Percentiles rank a stretch among this genome's conserved stretches.
Evolutionary conservation across 2,797 vertebrate species (phyloP).

Genomic region (Trachops cirrhosus): DNA sequence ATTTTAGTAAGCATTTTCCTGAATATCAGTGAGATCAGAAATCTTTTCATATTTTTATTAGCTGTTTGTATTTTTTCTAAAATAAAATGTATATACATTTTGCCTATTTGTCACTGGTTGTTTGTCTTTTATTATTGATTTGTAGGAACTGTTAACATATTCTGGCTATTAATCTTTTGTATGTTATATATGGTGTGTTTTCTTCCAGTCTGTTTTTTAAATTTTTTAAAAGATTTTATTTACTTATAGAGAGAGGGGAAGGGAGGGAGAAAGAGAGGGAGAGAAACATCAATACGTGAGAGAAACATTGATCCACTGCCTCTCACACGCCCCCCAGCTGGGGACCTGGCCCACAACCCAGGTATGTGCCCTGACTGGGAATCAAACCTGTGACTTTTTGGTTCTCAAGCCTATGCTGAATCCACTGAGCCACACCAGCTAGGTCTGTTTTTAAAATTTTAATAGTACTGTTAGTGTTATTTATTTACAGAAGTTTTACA

Average conservation of each 20-base stretch:
- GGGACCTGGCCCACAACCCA: too few relatives aligned
- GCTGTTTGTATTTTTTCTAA: background rate
- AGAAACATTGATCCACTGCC: too few relatives aligned
- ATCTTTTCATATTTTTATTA: background rate
- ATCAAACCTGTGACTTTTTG: too few relatives aligned
- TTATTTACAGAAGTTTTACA: background rate
- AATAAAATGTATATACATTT: background rate
- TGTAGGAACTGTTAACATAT: background rate
- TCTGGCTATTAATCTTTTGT: background rate
- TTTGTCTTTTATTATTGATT: background rate
- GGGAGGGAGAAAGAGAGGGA: too few relatives aligned
- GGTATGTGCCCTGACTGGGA: too few relatives aligned
- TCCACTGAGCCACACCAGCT: too few relatives aligned
- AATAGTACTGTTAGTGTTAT: background rate
- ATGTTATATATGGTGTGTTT: background rate
- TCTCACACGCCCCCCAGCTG: too few relatives aligned
- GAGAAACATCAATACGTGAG: too few relatives aligned
- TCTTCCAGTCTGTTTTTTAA: background rate
- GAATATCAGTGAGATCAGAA: background rate
- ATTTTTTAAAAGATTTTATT: too few relatives aligned
- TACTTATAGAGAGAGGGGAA: too few relatives aligned
- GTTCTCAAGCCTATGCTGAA: too few relatives aligned
- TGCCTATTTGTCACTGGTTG: background rate
- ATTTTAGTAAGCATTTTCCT: conserved; percentile 4
- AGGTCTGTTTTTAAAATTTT: too few relatives aligned